Evolutionary conservation across 1,140 invertebrate species (phyloP).

Genomic region (Daktulosphaira vitifoliae): DNA sequence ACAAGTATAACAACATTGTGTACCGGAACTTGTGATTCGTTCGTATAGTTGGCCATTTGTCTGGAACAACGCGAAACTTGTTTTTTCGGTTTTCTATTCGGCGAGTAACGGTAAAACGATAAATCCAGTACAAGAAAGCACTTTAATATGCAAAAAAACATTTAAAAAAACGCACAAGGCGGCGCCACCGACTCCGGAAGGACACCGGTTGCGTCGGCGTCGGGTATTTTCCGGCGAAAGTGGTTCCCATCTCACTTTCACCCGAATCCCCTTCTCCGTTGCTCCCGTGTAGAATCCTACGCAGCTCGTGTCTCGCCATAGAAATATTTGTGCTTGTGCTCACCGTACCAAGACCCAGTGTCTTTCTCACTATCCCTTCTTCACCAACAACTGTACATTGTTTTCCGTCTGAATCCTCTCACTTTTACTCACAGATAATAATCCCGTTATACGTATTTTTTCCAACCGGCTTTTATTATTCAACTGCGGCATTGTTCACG

Average conservation of each 20-base stretch:
- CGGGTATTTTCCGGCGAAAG: slow-evolving; percentile 32
- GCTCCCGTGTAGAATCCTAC: background rate
- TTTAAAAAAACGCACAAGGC: slow-evolving; percentile 3
- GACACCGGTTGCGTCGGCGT: slow-evolving; percentile 32
- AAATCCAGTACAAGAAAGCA: background rate
- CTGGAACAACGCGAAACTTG: too few relatives aligned
- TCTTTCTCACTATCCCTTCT: background rate
- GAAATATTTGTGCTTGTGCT: too few relatives aligned
- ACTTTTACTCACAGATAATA: background rate
- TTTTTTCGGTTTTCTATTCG: too few relatives aligned
- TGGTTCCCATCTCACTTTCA: slow-evolving; percentile 33
- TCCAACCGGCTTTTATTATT: slow-evolving; percentile 4
- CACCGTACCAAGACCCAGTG: background rate
- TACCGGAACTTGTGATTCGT: too few relatives aligned
- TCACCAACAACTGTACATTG: background rate
- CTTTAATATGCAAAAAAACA: slow-evolving; percentile 4
- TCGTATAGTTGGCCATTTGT: too few relatives aligned
- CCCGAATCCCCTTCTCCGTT: background rate
- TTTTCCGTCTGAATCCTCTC: background rate
- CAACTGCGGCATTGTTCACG: background rate
- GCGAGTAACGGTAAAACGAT: too few relatives aligned
- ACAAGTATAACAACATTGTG: too few relatives aligned
- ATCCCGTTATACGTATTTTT: slow-evolving; percentile 14
- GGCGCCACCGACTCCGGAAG: slow-evolving; percentile 21
- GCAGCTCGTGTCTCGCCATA: too few relatives aligned